Evolutionary conservation across 2,113 vertebrate species (phyloP).

Genomic region (Sapayoa aenigma): DNA sequence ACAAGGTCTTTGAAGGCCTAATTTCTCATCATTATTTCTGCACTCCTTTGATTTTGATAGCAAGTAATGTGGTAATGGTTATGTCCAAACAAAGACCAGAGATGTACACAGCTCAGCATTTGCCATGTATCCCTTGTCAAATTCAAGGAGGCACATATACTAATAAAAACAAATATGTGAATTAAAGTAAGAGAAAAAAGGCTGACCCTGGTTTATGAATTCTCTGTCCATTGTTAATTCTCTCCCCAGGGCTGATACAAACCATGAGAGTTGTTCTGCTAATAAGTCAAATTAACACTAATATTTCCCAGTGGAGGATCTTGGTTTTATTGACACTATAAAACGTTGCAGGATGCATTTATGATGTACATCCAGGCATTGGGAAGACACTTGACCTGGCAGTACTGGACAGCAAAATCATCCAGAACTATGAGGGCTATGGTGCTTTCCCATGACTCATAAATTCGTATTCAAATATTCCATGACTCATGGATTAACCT

Average conservation of each 20-base stretch:
- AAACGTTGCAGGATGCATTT: not conserved
- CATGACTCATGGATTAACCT: slow-evolving; percentile 41
- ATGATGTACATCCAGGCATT: not conserved
- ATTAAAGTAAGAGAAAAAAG: not conserved
- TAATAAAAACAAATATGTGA: not conserved
- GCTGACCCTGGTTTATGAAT: not conserved
- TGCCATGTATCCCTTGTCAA: not conserved
- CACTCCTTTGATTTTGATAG: not conserved
- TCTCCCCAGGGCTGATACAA: not conserved
- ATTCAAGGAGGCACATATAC: not conserved
- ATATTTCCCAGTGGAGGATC: not conserved
- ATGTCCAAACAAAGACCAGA: not conserved
- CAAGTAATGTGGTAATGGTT: not conserved
- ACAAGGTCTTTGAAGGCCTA: not conserved
- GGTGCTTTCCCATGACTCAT: slow-evolving; percentile 45
- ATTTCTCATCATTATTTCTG: not conserved
- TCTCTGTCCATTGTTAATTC: not conserved
- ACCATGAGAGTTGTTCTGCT: not conserved
- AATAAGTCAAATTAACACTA: not conserved
- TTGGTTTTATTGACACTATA: not conserved
- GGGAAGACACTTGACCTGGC: not conserved
- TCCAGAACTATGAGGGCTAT: not conserved
- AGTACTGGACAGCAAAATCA: not conserved
- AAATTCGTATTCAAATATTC: not conserved
- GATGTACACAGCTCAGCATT: not conserved